Evolutionary conservation across 2,113 vertebrate species (phyloP).

Genomic region (Cebus imitator): DNA sequence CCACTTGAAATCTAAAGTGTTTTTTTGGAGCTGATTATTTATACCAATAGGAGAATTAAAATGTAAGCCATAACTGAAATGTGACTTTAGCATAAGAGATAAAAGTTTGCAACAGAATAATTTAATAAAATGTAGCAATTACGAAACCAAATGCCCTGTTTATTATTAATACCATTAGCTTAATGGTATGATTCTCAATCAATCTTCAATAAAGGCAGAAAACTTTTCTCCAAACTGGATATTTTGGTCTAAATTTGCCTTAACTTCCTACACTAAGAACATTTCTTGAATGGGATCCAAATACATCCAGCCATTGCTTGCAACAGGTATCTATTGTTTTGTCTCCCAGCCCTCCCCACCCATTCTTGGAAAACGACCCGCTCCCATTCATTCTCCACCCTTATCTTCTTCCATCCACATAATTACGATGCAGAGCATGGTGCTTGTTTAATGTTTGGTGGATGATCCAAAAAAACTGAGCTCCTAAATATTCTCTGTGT

Average conservation of each 20-base stretch:
- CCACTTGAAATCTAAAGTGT: not conserved
- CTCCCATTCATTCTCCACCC: not conserved
- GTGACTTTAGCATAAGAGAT: not conserved
- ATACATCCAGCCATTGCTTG: not conserved
- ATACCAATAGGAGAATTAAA: not conserved
- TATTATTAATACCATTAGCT: not conserved
- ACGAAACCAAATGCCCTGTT: not conserved
- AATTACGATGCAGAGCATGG: not conserved
- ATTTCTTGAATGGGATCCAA: not conserved
- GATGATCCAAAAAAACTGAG: not conserved
- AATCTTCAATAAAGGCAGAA: not conserved
- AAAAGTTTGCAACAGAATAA: not conserved
- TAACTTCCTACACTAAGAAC: not conserved
- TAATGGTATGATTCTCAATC: not conserved
- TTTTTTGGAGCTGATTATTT: not conserved
- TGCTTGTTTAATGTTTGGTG: not conserved
- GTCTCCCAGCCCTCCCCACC: not conserved
- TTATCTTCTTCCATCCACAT: not conserved
- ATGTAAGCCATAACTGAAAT: not conserved
- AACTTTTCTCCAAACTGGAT: not conserved
- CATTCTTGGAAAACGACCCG: not conserved
- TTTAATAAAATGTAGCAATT: not conserved
- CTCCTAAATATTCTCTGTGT: not conserved
- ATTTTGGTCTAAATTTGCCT: not conserved
- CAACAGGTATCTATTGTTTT: not conserved